These are phyloP conservation scores for Brachionus rotundiformis DNA, from an alignment of 1,140 invertebrate genomes.

Conservation along the genomic window DNA sequence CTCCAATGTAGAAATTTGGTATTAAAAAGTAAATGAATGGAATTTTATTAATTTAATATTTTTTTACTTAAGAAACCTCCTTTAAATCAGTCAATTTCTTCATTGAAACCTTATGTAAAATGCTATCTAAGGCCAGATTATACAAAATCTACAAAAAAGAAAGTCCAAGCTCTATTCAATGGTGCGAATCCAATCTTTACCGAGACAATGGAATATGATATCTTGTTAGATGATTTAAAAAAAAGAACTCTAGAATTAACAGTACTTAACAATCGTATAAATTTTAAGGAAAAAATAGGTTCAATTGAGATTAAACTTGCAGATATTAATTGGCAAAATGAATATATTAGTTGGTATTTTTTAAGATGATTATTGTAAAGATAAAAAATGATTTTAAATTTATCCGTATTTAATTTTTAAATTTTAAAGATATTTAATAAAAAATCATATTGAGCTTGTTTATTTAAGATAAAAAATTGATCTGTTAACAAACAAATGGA, in stretches of 20 bases:
- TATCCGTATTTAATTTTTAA: not conserved
- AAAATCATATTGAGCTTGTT: too few species aligned
- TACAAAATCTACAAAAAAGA: constrained; percentile 36
- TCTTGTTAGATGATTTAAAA: constrained; percentile 23
- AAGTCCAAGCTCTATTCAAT: constrained; percentile 44
- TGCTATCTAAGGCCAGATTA: constrained; percentile 44
- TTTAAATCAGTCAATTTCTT: constrained; percentile 36
- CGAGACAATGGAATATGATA: constrained; percentile 49
- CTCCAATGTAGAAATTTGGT: constrained; percentile 51
- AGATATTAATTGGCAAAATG: constrained; percentile 18
- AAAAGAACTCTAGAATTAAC: not conserved
- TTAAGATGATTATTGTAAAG: not conserved
- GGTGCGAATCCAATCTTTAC: constrained; percentile 49
- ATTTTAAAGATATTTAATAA: not conserved
- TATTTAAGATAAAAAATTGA: too few species aligned
- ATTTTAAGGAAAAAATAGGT: constrained; percentile 46
- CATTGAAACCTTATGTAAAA: constrained; percentile 47
- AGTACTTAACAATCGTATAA: constrained; percentile 35
- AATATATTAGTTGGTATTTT: constrained; percentile 34
- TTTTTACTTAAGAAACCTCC: not conserved
- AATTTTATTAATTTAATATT: too few species aligned
- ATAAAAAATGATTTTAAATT: not conserved
- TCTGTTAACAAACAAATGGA: too few species aligned
- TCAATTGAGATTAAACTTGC: constrained; percentile 34
- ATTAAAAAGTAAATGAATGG: too few species aligned